These are phyloP conservation scores for Latrodectus elegans DNA, from an alignment of 2,888 invertebrate genomes.

Conservation along the genomic window DNA sequence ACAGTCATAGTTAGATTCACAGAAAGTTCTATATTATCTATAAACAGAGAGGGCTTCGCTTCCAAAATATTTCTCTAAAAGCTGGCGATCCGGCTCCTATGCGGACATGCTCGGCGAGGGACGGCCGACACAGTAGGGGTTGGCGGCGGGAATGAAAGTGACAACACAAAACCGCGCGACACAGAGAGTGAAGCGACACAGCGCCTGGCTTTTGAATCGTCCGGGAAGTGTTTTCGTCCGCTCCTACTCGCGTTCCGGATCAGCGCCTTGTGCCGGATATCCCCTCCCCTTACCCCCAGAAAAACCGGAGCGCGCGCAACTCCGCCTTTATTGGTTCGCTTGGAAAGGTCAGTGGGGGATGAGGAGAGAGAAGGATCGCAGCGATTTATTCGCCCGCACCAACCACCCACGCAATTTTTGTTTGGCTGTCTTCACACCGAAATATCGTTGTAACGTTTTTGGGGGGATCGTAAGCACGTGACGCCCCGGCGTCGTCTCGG, in stretches of 20 bases:
- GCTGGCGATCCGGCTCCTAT: background rate
- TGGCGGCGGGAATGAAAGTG: background rate
- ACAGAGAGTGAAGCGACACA: conserved; percentile 1
- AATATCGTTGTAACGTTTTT: too few species aligned
- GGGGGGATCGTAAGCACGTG: too few species aligned
- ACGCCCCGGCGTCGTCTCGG: too few species aligned
- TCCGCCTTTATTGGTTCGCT: conserved; percentile 56
- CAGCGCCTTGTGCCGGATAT: conserved; percentile 53
- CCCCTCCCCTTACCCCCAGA: background rate
- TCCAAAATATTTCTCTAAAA: background rate
- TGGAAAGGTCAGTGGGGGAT: conserved; percentile 50
- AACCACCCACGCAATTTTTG: conserved; percentile 56
- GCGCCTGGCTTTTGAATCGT: conserved; percentile 43
- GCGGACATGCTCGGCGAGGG: background rate
- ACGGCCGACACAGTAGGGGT: background rate
- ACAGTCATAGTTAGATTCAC: background rate
- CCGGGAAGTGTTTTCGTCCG: conserved; percentile 49
- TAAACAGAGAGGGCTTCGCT: background rate
- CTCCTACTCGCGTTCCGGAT: conserved; percentile 57
- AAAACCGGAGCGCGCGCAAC: conserved; percentile 53
- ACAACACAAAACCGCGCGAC: conserved; percentile 4
- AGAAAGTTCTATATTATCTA: background rate
- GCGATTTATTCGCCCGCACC: conserved; percentile 47
- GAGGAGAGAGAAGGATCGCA: conserved; percentile 5
- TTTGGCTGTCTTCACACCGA: conserved; percentile 26